Percentiles rank a stretch among this genome's conserved stretches.
These are phyloP conservation scores for Brienomyrus longianalis DNA, from an alignment of 2,113 vertebrate genomes.

Conservation along the genomic window DNA sequence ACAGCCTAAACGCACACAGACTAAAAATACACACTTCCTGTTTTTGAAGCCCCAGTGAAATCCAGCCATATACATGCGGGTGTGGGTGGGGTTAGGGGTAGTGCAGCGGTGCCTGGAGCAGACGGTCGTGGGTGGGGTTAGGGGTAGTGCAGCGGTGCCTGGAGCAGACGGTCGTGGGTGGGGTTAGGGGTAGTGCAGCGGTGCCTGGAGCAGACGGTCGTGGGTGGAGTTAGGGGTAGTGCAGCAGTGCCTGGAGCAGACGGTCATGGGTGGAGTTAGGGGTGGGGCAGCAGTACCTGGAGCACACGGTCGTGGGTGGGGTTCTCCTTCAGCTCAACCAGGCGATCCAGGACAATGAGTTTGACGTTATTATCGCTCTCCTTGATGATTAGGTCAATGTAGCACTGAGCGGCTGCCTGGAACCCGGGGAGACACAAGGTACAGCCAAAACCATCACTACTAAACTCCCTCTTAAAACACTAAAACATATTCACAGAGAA, in stretches of 20 bases:
- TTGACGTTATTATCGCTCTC: slow-evolving; percentile 99
- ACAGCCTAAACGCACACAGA: not conserved
- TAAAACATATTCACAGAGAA: not conserved
- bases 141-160: too few species aligned
- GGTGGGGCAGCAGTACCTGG: slow-evolving; percentile 65
- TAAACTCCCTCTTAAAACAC: not conserved
- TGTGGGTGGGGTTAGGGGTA: not conserved
- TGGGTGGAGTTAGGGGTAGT: too few species aligned
- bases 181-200: too few species aligned
- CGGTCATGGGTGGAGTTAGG: not conserved
- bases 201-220: too few species aligned
- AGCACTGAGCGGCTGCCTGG: slow-evolving; percentile 96
- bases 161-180: too few species aligned
- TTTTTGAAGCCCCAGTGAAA: not conserved
- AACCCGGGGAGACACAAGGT: not conserved
- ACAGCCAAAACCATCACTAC: not conserved
- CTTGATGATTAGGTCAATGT: slow-evolving; percentile 98
- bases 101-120: not conserved
- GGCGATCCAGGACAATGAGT: slow-evolving; percentile 91
- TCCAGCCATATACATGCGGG: not conserved
- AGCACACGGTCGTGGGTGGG: slow-evolving; percentile 91
- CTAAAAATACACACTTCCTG: not conserved
- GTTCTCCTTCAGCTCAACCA: slow-evolving; percentile 94
- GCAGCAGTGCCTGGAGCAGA: not conserved
- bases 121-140: too few species aligned